phyloP scores from a whole-genome alignment of 2,113 vertebrate species.

The Hippocampus guttulatus region DNA sequence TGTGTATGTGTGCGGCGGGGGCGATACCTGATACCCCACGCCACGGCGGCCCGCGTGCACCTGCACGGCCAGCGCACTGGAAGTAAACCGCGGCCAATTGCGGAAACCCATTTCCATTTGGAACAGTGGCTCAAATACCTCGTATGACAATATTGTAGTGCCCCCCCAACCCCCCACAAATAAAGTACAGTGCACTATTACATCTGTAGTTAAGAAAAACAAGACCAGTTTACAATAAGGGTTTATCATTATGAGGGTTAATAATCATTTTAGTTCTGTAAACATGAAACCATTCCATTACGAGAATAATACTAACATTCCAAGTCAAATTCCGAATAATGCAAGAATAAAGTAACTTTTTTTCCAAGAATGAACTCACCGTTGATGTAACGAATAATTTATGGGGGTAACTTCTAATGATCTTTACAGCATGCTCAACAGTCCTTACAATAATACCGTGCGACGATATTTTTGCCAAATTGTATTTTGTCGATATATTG shows the following conservation, averaged over 20 bases:
- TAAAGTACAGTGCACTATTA: no score
- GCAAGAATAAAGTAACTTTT: no score
- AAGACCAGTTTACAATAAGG: no score
- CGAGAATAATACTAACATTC: no score
- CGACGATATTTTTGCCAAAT: background rate
- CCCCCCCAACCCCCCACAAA: no score
- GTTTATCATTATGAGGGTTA: background rate
- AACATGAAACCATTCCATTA: background rate
- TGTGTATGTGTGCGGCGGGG: conserved; percentile 8
- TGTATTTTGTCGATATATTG: background rate
- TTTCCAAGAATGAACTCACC: no score
- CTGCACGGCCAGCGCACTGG: conserved; percentile 56
- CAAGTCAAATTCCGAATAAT: no score
- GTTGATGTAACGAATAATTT: background rate
- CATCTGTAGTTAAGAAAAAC: no score
- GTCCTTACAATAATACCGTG: no score
- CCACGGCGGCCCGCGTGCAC: conserved; percentile 60
- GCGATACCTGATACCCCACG: conserved; percentile 70
- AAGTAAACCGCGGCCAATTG: conserved; percentile 58
- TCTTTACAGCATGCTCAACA: no score
- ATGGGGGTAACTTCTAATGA: no score
- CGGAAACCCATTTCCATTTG: conserved; percentile 24
- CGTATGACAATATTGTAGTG: background rate
- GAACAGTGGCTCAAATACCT: conserved; percentile 9
- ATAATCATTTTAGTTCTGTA: background rate